phyloP scores from a whole-genome alignment of 1,140 invertebrate species.

The Drosophila obscura region DNA sequence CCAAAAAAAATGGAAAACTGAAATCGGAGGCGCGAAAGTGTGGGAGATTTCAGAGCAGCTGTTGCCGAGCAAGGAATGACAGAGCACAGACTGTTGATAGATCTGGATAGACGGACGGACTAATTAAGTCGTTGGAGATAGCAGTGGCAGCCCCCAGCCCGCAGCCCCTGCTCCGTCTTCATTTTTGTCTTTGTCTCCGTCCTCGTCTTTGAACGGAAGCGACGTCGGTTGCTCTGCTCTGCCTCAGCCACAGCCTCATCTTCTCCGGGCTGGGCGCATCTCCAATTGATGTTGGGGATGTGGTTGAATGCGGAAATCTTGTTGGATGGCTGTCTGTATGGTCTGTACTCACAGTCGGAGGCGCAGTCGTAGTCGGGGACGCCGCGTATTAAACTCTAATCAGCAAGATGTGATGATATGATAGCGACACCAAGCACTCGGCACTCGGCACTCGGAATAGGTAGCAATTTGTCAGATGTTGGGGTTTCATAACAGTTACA shows the following conservation, averaged over 20 bases:
- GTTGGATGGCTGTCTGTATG: slow-evolving; percentile 49
- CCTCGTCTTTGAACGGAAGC: slow-evolving; percentile 50
- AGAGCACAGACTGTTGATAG: slow-evolving; percentile 45
- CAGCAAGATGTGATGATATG: slow-evolving; percentile 71
- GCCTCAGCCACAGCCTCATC: slow-evolving; percentile 28
- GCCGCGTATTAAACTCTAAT: slow-evolving; percentile 66
- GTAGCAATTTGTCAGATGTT: slow-evolving; percentile 68
- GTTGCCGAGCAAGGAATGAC: slow-evolving; percentile 24
- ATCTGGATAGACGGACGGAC: slow-evolving; percentile 48
- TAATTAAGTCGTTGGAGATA: slow-evolving; percentile 61
- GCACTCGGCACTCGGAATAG: slow-evolving; percentile 42
- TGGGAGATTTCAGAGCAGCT: slow-evolving; percentile 65
- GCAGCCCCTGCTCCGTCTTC: neutral
- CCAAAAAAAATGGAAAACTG: neutral
- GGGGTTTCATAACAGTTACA: slow-evolving; percentile 67
- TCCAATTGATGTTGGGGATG: slow-evolving; percentile 49
- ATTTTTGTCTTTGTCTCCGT: slow-evolving; percentile 11
- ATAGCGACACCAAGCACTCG: slow-evolving; percentile 45
- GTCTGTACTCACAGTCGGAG: neutral
- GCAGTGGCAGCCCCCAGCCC: neutral
- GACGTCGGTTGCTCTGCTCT: slow-evolving; percentile 34
- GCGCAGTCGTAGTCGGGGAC: slow-evolving; percentile 3
- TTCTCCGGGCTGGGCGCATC: slow-evolving; percentile 29
- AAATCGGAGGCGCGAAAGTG: slow-evolving; percentile 61
- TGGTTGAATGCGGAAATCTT: slow-evolving; percentile 69